Conservation (phyloP, 2,888 invertebrate species). For the Heliothis peltigera region DNA sequence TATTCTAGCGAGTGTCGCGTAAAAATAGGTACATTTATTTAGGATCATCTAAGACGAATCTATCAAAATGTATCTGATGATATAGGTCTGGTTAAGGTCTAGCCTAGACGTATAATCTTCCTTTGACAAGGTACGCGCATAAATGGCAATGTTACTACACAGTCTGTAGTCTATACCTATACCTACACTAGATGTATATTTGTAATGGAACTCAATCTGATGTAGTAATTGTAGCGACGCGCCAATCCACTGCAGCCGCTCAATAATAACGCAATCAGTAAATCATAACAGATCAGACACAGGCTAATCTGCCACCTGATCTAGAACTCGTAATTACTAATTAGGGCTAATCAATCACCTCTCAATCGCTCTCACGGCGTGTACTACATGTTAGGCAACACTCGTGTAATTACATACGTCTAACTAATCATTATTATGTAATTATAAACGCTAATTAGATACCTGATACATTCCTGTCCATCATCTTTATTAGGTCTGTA, state of each 20-base stretch:
- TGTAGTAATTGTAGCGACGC: background rate
- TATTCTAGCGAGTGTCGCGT: too few species aligned
- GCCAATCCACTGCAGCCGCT: background rate
- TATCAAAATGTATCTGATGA: too few species aligned
- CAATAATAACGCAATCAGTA: conserved; percentile 28
- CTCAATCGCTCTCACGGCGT: conserved; percentile 34
- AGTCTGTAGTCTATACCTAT: background rate
- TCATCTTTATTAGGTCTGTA: background rate
- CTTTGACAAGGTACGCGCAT: too few species aligned
- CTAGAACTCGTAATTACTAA: conserved; percentile 52
- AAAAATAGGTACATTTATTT: too few species aligned
- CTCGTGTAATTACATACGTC: conserved; percentile 28
- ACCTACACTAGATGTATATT: too few species aligned
- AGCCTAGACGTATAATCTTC: too few species aligned
- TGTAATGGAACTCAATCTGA: conserved; percentile 18
- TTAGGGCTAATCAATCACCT: conserved; percentile 55
- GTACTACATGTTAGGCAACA: conserved; percentile 15
- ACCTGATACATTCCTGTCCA: conserved; percentile 1
- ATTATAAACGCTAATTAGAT: conserved; percentile 26
- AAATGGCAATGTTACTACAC: too few species aligned
- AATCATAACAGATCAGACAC: conserved; percentile 42
- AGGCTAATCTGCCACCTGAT: conserved; percentile 48
- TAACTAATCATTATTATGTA: conserved; percentile 30
- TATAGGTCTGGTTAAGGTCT: too few species aligned
- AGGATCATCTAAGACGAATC: too few species aligned